phyloP scores from a whole-genome alignment of 2,113 vertebrate species.

The Lampris incognitus region DNA sequence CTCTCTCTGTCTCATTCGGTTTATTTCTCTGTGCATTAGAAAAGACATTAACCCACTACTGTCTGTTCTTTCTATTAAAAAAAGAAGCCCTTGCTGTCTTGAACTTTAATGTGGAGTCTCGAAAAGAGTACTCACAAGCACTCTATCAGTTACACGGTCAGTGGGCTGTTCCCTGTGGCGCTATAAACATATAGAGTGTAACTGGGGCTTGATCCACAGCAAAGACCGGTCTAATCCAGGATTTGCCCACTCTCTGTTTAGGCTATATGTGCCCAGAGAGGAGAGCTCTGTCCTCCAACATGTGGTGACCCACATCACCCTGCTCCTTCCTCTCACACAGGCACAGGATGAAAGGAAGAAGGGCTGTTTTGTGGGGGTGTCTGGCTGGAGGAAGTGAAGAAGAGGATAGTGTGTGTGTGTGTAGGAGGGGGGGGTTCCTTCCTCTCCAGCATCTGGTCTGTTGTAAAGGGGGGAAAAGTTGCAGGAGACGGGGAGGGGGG shows the following conservation, averaged over 20 bases:
- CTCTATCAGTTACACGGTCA: neutral
- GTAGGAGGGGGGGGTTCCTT: slow-evolving; percentile 36
- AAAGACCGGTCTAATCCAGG: slow-evolving; percentile 38
- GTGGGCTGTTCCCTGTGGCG: slow-evolving; percentile 6
- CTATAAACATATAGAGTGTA: slow-evolving; percentile 11
- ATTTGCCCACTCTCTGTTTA: slow-evolving; percentile 39
- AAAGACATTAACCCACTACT: slow-evolving; percentile 24
- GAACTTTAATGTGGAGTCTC: slow-evolving; percentile 23
- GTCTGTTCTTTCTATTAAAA: slow-evolving; percentile 1
- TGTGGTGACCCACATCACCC: slow-evolving; percentile 59
- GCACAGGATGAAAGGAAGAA: slow-evolving; percentile 54
- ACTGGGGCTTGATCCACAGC: slow-evolving; percentile 15
- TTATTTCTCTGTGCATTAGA: neutral
- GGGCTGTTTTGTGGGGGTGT: neutral
- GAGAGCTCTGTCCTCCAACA: slow-evolving; percentile 64
- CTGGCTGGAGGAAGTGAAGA: slow-evolving; percentile 52
- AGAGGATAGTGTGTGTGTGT: slow-evolving; percentile 9
- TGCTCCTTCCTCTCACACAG: slow-evolving; percentile 28
- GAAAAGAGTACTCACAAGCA: slow-evolving; percentile 15
- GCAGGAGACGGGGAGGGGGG: no score
- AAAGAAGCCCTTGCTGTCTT: neutral
- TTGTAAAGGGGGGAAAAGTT: slow-evolving; percentile 8
- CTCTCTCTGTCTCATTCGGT: neutral
- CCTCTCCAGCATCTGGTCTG: slow-evolving; percentile 25
- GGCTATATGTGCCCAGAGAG: slow-evolving; percentile 43